These are phyloP conservation scores for Sisyra terminalis DNA, from an alignment of 2,888 invertebrate genomes.

Conservation along the genomic window DNA sequence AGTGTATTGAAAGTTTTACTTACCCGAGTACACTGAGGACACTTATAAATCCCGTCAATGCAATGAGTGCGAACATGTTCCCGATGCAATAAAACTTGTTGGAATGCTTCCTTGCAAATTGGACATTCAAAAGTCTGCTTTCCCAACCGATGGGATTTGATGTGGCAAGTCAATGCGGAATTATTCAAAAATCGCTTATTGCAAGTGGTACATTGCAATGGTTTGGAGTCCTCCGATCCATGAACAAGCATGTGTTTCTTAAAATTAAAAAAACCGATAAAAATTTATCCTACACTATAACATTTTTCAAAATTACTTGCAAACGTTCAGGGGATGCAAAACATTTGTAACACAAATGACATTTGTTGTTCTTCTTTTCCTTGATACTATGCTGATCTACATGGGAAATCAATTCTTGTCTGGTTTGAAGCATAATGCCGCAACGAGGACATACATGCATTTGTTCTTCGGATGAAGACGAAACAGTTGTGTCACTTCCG, in stretches of 20 bases:
- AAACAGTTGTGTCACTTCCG: slow-evolving; percentile 17
- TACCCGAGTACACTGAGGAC: slow-evolving; percentile 50
- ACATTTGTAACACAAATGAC: slow-evolving; percentile 45
- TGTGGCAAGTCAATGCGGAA: slow-evolving; percentile 52
- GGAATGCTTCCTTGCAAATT: slow-evolving; percentile 51
- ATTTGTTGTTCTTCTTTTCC: slow-evolving; percentile 33
- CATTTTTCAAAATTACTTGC: slow-evolving; percentile 21
- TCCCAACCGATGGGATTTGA: slow-evolving; percentile 46
- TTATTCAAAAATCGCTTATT: slow-evolving; percentile 51
- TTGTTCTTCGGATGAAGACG: slow-evolving; percentile 11
- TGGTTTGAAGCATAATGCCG: slow-evolving; percentile 19
- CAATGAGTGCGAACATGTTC: slow-evolving; percentile 48
- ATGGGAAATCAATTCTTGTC: slow-evolving; percentile 19
- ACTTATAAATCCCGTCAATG: slow-evolving; percentile 44
- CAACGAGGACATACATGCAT: slow-evolving; percentile 20
- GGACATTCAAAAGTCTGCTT: slow-evolving; percentile 53
- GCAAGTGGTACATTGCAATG: slow-evolving; percentile 46
- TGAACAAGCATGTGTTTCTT: slow-evolving; percentile 48
- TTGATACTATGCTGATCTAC: slow-evolving; percentile 14
- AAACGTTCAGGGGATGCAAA: slow-evolving; percentile 44
- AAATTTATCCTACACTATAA: background rate
- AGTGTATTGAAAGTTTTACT: too few relatives aligned
- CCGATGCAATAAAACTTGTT: slow-evolving; percentile 43
- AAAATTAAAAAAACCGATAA: slow-evolving; percentile 11
- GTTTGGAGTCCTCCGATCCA: slow-evolving; percentile 49